A percentile compares a stretch with the other conserved stretches of the same genome.
Conservation (phyloP, 1,140 invertebrate species). For the Rhagoletis pomonella region DNA sequence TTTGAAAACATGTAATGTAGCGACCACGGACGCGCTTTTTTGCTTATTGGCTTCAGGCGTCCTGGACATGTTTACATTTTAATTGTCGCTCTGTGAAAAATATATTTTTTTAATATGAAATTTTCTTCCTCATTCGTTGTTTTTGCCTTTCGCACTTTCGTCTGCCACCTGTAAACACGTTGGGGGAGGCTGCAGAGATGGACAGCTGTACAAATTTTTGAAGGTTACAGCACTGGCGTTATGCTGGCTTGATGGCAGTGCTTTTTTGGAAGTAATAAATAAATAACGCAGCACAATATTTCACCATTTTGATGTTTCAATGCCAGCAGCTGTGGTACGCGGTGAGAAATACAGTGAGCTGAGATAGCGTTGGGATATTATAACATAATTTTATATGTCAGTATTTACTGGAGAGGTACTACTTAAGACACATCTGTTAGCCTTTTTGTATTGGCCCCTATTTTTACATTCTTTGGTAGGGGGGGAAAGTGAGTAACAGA, state of each 20-base stretch:
- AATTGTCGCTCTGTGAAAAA: slow-evolving; percentile 46
- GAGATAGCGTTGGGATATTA: neutral
- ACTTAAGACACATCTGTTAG: too few species aligned
- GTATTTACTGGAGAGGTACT: too few species aligned
- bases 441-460: too few species aligned
- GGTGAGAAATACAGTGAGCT: neutral
- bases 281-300: neutral
- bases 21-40: slow-evolving; percentile 1
- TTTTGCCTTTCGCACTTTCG: neutral
- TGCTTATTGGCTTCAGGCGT: slow-evolving; percentile 19
- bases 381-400: too few species aligned
- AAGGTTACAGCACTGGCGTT: slow-evolving; percentile 3
- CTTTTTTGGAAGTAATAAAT: slow-evolving; percentile 29
- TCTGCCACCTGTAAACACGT: slow-evolving; percentile 4
- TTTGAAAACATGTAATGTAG: neutral
- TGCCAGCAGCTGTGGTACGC: neutral
- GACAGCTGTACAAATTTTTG: slow-evolving; percentile 45
- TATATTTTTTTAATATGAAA: slow-evolving; percentile 29
- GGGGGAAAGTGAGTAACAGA: too few species aligned
- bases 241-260: neutral
- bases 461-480: too few species aligned
- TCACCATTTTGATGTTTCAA: slow-evolving; percentile 11
- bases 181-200: neutral
- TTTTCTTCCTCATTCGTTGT: neutral
- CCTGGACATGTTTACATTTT: slow-evolving; percentile 43